A percentile compares a stretch with the other conserved stretches of the same genome.
Evolutionary conservation across 2,888 invertebrate genomes (phyloP).

Genomic region (Eilema depressum): DNA sequence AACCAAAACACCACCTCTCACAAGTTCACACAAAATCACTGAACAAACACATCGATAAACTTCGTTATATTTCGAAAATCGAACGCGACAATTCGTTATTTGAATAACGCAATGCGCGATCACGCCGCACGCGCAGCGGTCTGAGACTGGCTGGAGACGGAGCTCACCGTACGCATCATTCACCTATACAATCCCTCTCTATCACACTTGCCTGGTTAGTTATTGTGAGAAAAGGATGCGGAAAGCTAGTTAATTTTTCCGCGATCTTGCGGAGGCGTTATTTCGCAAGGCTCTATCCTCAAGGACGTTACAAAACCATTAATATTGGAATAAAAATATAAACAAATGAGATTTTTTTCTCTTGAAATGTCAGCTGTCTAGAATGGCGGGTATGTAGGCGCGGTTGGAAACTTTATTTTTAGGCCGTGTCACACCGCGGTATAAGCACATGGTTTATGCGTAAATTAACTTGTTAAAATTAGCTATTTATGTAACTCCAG

Average conservation of each 20-base stretch:
- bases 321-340: conserved; percentile 59
- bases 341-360: conserved; percentile 56
- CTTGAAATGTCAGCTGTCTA: conserved; percentile 70
- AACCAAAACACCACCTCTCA: conserved; percentile 41
- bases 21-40: conserved; percentile 61
- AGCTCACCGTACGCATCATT: conserved; percentile 64
- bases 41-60: conserved; percentile 74
- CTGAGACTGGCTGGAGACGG: conserved; percentile 83
- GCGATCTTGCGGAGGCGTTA: conserved; percentile 66
- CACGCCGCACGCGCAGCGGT: conserved; percentile 78
- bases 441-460: conserved; percentile 51
- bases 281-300: conserved; percentile 74
- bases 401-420: conserved; percentile 58
- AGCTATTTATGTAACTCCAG: conserved; percentile 40
- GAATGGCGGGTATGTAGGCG: conserved; percentile 56
- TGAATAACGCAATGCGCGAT: conserved; percentile 66
- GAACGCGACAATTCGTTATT: conserved; percentile 68
- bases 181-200: conserved; percentile 64
- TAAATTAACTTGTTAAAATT: conserved; percentile 44
- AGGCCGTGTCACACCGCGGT: conserved; percentile 39
- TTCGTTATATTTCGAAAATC: conserved; percentile 69
- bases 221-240: conserved; percentile 59
- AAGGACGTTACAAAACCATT: conserved; percentile 78
- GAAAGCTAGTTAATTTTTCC: conserved; percentile 60
- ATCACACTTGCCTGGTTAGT: conserved; percentile 59